Evolutionary conservation across 2,113 vertebrate species (phyloP), one percentile per base, ranked within the genome.

Genomic region (Microtus richardsoni): DNA sequence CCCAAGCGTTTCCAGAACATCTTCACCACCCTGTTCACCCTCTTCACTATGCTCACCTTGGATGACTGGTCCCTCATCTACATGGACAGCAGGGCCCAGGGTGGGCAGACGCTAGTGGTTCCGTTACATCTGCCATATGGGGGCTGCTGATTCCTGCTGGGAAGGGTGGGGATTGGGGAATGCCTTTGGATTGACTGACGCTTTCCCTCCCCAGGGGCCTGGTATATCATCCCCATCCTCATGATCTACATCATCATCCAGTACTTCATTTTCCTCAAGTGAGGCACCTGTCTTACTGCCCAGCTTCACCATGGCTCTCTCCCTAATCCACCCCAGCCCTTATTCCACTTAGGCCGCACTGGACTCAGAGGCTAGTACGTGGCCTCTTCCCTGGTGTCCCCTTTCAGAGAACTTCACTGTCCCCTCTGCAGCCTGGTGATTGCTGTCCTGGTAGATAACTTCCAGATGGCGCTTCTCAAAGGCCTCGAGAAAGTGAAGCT

Each of bases 251-350:
- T 98, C 93, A 87, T 98, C 60, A 97, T 98, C 95, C 97, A 98
- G 3, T 98, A 98, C 80, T 98, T 98, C 94, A 97, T 98, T 93
- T 98, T 98, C 93, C 98, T 98, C 96, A 98, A 98, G 98, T 98
- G 75, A 98, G 98, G 33, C 16, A 33, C 58, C 5, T 14, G 7
- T 60, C 36, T 1, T 17, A 30, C 54, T 17, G 33, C 64, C 92
- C 13, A 2, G 39, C 83, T n/a, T 28, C 33, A 4, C 66, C 2
- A 1, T 19, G 19, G 3, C 1, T 3, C 3, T 8, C 26, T 8
- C 0, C 14, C 71, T 14, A 3, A 2, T 0, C 60, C 17, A 64
- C 68, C 36, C 78, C 36, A 36, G 54, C 19, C 52, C n/a, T 47
- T 12, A 58, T 17, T 58, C 54, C 54, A 58, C 71, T 5, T 4